Base-by-base conservation (phyloP, 1,140 invertebrate species). In the Drosophila varians region DNA sequence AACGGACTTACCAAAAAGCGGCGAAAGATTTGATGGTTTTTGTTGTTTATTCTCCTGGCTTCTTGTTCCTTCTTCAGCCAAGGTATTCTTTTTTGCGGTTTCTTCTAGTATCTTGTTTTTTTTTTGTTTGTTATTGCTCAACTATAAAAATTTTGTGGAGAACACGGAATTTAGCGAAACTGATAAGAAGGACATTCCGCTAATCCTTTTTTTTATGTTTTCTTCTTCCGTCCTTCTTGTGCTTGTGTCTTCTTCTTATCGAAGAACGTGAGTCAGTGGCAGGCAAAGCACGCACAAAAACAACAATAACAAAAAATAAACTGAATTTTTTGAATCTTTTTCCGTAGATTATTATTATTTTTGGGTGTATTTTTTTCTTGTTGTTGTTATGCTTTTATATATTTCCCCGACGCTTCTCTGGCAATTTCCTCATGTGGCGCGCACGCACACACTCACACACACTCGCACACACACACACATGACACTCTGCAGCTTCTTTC, bases 371-470 rank as follows among this genome's bases (percentile, higher is more conserved):
- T 69, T 78, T 69, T 77, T 12, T 4, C 6, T 12, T 12, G 8
- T 36, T n/a, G 12, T 47, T 21, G 21, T 23, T 38, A 7, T 47
- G 68, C 60, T 69, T 78, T 57, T 77, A 61, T 51, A 60, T 73
- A 54, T 52, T 60, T 4, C 57, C 53, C 52, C 47, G 31, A 7
- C 31, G 56, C 23, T 40, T 48, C 48, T 60, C 48, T 60, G 56
- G 16, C 49, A 54, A 55, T 62, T 69, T 79, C 56, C 76, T 78
- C 64, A 49, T 78, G 75, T 60, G 60, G 74, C 75, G 74, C 43
- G 62, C 70, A 68, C 70, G 51, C 64, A 71, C 57, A 55, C 60
- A 79, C 28, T 31, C 34, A 16, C 23, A 53, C 57, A 78, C 53
- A 73, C 64, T 71, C 56, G 11, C n/a, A 52, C 62, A 69, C 64